These are phyloP conservation scores for Naja naja DNA, from an alignment of 2,113 vertebrate genomes.

Conservation along the genomic window DNA sequence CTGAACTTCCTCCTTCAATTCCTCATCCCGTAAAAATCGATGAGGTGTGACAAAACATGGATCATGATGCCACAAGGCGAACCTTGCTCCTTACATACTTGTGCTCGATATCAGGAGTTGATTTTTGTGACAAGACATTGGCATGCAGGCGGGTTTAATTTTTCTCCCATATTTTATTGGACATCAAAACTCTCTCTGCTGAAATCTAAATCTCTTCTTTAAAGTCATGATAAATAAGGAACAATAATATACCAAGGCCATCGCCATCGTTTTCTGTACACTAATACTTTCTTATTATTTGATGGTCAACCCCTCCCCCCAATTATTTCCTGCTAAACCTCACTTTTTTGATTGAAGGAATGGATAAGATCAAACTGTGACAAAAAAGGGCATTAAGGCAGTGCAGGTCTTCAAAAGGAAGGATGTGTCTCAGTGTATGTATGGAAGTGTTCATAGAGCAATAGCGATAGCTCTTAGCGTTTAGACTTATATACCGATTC, in stretches of 20 bases:
- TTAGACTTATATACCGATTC: neutral
- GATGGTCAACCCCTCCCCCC: neutral
- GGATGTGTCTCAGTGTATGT: neutral
- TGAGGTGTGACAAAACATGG: neutral
- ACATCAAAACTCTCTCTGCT: neutral
- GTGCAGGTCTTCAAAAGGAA: neutral
- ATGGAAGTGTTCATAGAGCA: neutral
- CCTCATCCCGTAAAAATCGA: neutral
- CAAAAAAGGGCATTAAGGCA: accelerated
- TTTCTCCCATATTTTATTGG: neutral
- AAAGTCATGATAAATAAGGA: neutral
- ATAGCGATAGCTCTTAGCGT: neutral
- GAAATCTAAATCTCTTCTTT: neutral
- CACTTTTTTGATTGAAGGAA: neutral
- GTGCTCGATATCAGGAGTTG: neutral
- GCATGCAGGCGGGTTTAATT: neutral
- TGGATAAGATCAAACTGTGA: neutral
- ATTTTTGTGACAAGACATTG: neutral
- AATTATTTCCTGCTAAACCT: neutral
- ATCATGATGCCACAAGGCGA: neutral
- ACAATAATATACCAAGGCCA: neutral
- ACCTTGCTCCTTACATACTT: neutral
- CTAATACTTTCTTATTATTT: neutral
- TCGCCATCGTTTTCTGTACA: neutral
- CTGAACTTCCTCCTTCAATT: neutral